phyloP scores from a whole-genome alignment of 2,888 invertebrate genomes.

The Chrysomela aeneicollis region DNA sequence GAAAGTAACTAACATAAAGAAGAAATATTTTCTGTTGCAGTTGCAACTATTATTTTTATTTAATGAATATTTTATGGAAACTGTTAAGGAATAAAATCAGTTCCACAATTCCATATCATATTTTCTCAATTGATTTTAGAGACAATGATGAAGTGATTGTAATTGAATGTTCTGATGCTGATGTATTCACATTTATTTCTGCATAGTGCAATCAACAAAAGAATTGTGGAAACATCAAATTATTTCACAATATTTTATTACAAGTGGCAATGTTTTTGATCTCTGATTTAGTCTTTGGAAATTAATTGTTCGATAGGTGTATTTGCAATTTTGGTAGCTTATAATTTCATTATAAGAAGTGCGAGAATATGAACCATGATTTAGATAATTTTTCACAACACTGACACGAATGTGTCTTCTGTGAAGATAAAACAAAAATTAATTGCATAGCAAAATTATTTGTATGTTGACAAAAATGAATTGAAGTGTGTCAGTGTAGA shows the following conservation, averaged over 20 bases:
- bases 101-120: too few relatives aligned
- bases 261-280: constrained; percentile 61
- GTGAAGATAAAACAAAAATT: constrained; percentile 51
- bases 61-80: too few relatives aligned
- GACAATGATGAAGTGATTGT: background rate
- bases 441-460: constrained; percentile 28
- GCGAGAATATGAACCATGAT: constrained; percentile 37
- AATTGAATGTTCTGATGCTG: constrained; percentile 29
- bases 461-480: constrained; percentile 28
- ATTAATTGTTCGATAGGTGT: constrained; percentile 39
- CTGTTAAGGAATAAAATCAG: too few relatives aligned
- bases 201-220: constrained; percentile 47
- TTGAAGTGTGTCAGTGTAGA: constrained; percentile 57
- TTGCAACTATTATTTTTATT: too few relatives aligned
- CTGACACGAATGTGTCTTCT: constrained; percentile 52
- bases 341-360: constrained; percentile 38
- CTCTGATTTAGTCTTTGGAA: constrained; percentile 52
- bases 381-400: constrained; percentile 34
- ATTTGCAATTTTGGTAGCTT: constrained; percentile 44
- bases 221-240: constrained; percentile 31
- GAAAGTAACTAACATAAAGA: too few relatives aligned
- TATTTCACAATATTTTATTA: constrained; percentile 42
- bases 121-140: too few relatives aligned
- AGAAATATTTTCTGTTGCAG: too few relatives aligned
- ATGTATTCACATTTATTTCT: constrained; percentile 34